Percentiles rank a stretch among this genome's conserved stretches.
Evolutionary conservation across 2,888 invertebrate species (phyloP).

Genomic region (Pegoplata infirma): DNA sequence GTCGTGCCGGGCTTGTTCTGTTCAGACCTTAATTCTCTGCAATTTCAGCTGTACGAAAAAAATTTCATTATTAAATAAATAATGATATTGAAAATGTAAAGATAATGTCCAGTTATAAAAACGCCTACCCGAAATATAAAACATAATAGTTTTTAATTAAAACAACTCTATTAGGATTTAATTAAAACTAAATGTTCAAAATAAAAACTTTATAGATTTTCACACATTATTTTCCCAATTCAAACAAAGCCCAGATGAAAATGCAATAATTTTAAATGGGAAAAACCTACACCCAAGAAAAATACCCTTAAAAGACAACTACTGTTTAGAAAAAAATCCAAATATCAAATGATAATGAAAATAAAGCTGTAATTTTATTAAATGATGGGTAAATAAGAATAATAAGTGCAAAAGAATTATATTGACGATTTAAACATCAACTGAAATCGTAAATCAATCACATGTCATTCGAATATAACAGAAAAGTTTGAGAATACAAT

Average conservation of each 20-base stretch:
- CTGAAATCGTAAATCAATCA: background rate
- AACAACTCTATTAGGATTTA: constrained; percentile 42
- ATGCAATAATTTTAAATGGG: background rate
- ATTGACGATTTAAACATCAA: background rate
- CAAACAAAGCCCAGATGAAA: background rate
- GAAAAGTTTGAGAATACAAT: background rate
- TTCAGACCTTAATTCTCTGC: no score
- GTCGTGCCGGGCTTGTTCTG: no score
- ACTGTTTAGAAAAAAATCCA: background rate
- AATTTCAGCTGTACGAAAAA: no score
- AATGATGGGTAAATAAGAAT: background rate
- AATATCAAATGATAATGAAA: no score
- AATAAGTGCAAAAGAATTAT: background rate
- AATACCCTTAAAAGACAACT: background rate
- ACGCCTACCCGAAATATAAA: constrained; percentile 2
- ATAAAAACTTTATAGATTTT: constrained; percentile 11
- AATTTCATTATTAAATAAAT: background rate
- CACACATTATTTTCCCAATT: constrained; percentile 9
- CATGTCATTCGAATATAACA: background rate
- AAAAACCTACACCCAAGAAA: background rate
- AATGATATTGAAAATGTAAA: background rate
- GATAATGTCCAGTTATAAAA: constrained; percentile 11
- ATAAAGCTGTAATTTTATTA: background rate
- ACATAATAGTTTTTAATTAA: background rate
- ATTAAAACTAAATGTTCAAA: background rate